Conservation (phyloP, 2,888 invertebrate species). For the Osedax frankpressi region DNA sequence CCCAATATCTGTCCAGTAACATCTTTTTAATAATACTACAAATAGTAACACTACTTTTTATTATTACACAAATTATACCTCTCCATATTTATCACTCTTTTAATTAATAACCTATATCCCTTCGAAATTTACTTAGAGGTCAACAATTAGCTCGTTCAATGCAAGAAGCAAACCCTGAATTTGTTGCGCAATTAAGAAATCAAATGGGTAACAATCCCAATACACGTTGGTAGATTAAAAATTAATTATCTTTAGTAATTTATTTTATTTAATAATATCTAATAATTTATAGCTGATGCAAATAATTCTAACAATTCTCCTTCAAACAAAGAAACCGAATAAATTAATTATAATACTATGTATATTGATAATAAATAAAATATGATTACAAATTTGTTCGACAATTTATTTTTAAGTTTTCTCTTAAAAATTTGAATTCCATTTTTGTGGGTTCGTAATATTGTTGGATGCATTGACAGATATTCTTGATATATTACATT, state of each 20-base stretch:
- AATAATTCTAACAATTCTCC: neutral
- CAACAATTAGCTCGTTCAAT: constrained; percentile 70
- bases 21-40: too few relatives aligned
- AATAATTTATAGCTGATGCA: neutral
- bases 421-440: neutral
- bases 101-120: too few relatives aligned
- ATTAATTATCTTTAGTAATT: too few relatives aligned
- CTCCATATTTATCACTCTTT: too few relatives aligned
- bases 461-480: neutral
- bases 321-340: neutral
- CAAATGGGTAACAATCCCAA: constrained; percentile 48
- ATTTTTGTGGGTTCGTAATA: neutral
- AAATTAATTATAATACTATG: too few relatives aligned
- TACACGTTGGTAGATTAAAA: too few relatives aligned
- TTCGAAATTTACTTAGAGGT: constrained; percentile 51
- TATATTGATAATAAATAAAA: too few relatives aligned
- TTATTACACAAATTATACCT: too few relatives aligned
- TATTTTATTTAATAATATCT: too few relatives aligned
- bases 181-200: constrained; percentile 63
- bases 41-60: too few relatives aligned
- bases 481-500: neutral
- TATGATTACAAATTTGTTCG: too few relatives aligned
- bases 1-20: too few relatives aligned
- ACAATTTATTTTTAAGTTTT: neutral
- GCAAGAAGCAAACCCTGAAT: constrained; percentile 66